These are phyloP conservation scores for Phyllostomus hastatus DNA, from an alignment of 2,113 vertebrate species.

Conservation along the genomic window DNA sequence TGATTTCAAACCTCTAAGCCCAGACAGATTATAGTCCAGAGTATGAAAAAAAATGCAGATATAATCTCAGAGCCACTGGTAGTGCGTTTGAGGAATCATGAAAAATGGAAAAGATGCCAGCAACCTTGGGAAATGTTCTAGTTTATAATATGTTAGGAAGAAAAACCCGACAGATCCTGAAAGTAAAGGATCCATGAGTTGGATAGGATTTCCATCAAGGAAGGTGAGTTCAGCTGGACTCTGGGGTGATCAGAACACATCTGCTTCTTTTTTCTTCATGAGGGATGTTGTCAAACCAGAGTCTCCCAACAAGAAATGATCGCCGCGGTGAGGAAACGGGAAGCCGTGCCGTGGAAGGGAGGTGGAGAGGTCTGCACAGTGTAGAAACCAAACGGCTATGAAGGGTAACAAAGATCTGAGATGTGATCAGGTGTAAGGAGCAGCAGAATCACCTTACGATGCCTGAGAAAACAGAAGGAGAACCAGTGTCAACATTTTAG, in stretches of 20 bases:
- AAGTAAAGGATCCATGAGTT: background rate
- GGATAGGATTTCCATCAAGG: background rate
- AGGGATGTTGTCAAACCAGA: background rate
- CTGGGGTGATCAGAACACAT: background rate
- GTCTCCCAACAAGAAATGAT: background rate
- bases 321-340: background rate
- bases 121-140: background rate
- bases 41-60: background rate
- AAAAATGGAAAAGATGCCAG: background rate
- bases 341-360: background rate
- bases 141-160: background rate
- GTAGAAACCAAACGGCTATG: background rate
- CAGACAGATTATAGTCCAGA: background rate
- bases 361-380: rapidly evolving
- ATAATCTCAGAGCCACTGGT: background rate
- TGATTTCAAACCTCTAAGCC: background rate
- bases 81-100: background rate
- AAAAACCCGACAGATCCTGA: background rate
- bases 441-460: background rate
- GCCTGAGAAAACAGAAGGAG: background rate
- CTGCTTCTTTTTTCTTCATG: background rate
- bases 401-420: background rate
- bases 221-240: background rate
- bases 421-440: background rate
- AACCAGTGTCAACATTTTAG: background rate